Percentiles rank a stretch among this genome's conserved stretches.
Evolutionary conservation across 2,888 invertebrate genomes (phyloP).

Genomic region (Parnassius orleans): DNA sequence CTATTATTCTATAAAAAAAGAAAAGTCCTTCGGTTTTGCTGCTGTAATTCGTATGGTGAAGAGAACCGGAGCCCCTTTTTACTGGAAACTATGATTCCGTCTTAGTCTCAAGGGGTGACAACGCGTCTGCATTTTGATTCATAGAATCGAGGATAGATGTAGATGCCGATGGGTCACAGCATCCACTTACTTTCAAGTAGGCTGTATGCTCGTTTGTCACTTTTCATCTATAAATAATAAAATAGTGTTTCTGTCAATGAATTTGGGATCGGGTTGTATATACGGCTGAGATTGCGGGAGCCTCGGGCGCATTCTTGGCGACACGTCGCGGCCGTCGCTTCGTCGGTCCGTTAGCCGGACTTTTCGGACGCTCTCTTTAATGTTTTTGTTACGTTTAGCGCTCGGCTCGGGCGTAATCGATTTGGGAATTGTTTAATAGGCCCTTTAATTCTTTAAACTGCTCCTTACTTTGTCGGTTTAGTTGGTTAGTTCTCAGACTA

Average conservation of each 20-base stretch:
- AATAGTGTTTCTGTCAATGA: neutral
- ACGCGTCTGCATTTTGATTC: too few relatives aligned
- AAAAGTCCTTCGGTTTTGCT: too few relatives aligned
- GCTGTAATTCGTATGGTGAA: too few relatives aligned
- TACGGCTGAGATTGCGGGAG: slow-evolving; percentile 53
- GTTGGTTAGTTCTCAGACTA: slow-evolving; percentile 1
- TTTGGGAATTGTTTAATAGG: slow-evolving; percentile 26
- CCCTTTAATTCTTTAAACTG: slow-evolving; percentile 22
- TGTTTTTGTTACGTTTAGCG: slow-evolving; percentile 14
- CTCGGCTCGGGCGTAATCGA: slow-evolving; percentile 19
- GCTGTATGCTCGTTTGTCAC: too few relatives aligned
- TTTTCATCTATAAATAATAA: too few relatives aligned
- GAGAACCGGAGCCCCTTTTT: too few relatives aligned
- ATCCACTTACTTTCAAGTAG: too few relatives aligned
- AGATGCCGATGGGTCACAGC: too few relatives aligned
- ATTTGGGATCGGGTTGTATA: slow-evolving; percentile 19
- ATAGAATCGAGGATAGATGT: too few relatives aligned
- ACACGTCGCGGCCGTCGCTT: slow-evolving; percentile 51
- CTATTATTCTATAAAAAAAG: too few relatives aligned
- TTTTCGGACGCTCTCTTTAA: neutral
- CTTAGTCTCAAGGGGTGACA: too few relatives aligned
- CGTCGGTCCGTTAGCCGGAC: slow-evolving; percentile 16
- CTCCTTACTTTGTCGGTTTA: slow-evolving; percentile 13
- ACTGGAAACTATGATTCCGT: too few relatives aligned
- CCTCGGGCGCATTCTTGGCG: slow-evolving; percentile 62